Conservation (phyloP, 2,888 invertebrate species). For the Pristionchus fissidentatus region DNA sequence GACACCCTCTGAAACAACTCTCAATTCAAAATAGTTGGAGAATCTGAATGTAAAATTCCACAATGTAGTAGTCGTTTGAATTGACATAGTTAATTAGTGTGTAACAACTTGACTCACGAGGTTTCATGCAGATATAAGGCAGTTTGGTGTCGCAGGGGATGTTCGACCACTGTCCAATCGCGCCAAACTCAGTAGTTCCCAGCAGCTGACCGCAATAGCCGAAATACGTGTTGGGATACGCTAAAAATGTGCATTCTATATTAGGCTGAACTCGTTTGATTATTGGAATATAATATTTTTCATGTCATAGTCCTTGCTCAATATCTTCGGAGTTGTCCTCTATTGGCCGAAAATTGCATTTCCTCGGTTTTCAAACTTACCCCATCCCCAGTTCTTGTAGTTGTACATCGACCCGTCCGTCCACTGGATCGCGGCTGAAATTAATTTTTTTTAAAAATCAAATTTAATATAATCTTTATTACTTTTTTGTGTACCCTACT, state of each 20-base stretch:
- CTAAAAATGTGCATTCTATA: background rate
- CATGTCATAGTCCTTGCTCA: too few species aligned
- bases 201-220: conserved; percentile 15
- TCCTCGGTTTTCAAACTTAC: too few species aligned
- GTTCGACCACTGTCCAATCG: conserved; percentile 30
- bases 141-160: conserved; percentile 35
- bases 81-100: background rate
- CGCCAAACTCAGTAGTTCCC: background rate
- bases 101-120: background rate
- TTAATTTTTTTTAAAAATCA: too few species aligned
- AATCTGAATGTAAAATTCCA: background rate
- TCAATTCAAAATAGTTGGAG: background rate
- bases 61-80: background rate
- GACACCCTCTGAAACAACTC: background rate
- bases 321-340: too few species aligned
- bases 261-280: too few species aligned
- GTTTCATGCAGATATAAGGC: conserved; percentile 7
- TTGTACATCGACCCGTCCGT: conserved; percentile 5
- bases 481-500: too few species aligned
- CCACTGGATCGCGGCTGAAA: background rate
- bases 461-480: too few species aligned
- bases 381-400: background rate
- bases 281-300: too few species aligned
- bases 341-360: background rate
- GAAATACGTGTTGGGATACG: conserved; percentile 4